Base-by-base conservation (phyloP, 2,888 invertebrate species). In the Callimorpha dominula region DNA sequence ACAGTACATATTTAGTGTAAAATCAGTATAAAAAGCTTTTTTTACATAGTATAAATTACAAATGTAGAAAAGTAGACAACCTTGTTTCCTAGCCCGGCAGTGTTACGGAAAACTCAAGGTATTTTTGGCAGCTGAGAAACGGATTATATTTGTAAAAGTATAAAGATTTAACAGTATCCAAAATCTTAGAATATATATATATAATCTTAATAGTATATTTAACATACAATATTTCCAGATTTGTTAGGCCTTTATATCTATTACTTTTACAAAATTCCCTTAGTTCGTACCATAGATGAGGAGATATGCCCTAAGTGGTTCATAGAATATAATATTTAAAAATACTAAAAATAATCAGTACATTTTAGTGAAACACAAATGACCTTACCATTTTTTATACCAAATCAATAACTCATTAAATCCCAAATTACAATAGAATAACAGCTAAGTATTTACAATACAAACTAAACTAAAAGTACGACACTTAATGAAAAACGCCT, bases 301-400 rank as follows among this genome's bases (percentile, higher is more conserved):
- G 93, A 87, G 87, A 88, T 87, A 89, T 90, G 89, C 87, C 89
- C 87, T 87, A 79, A 88, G 93, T 93, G 93, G 93, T 89, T 90
- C 93, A 91, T 89, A 91, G 91, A 91, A 93, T 92, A 93, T 92
- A 93, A 31, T 90, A 91, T 86, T 75, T 90, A 88, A 86, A 90
- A 91, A 90, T 88, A 90, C 91, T 94, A 93, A 93, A 94, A 94
- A 91, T 95, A 95, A 95, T 95, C 95, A 95, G 95, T 95, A 94
- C 95, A 95, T 93, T 95, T 93, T 88, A 93, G 92, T 91, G 89
- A 90, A 94, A 94, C 93, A 89, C 90, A 94, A 94, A 93, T 87
- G 90, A 90, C 89, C 88, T 83, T 90, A 89, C 87, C 85, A 88
- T 89, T 87, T 87, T 31, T 82, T 81, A 89, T 84, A 87, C 85